Conservation (phyloP, 2,888 invertebrate genomes). For the Neoascia interrupta region DNA sequence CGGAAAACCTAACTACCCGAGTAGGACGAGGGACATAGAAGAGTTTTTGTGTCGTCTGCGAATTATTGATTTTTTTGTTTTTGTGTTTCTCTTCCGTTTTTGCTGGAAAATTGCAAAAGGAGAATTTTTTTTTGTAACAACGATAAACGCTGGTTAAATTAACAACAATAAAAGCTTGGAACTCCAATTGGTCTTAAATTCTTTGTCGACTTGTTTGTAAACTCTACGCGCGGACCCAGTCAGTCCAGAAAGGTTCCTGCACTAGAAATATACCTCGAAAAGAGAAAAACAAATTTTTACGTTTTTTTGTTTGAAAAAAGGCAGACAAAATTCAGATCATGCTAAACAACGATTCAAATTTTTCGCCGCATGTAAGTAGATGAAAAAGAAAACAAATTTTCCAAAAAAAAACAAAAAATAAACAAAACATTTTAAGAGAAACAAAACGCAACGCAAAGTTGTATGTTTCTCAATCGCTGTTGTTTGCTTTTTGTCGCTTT, state of each 20-base stretch:
- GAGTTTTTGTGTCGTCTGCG: conserved; percentile 62
- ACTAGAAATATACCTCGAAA: too few species aligned
- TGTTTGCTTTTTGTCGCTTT: conserved; percentile 63
- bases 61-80: conserved; percentile 65
- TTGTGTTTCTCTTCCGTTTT: conserved; percentile 42
- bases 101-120: conserved; percentile 43
- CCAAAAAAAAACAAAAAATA: not conserved
- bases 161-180: too few species aligned
- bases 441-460: conserved; percentile 22
- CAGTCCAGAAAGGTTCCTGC: too few species aligned
- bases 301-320: conserved; percentile 36
- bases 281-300: conserved; percentile 36
- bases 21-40: conserved; percentile 14
- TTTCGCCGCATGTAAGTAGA: conserved; percentile 75
- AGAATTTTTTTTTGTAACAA: conserved; percentile 10
- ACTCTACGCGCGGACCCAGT: too few species aligned
- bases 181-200: too few species aligned
- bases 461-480: conserved; percentile 41
- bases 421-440: conserved; percentile 30
- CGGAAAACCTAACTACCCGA: conserved; percentile 8
- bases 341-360: conserved; percentile 74
- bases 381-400: conserved; percentile 30
- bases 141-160: too few species aligned
- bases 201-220: too few species aligned
- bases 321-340: conserved; percentile 73